Conservation (phyloP, 2,113 vertebrate species). For the Thalassoma bifasciatum region DNA sequence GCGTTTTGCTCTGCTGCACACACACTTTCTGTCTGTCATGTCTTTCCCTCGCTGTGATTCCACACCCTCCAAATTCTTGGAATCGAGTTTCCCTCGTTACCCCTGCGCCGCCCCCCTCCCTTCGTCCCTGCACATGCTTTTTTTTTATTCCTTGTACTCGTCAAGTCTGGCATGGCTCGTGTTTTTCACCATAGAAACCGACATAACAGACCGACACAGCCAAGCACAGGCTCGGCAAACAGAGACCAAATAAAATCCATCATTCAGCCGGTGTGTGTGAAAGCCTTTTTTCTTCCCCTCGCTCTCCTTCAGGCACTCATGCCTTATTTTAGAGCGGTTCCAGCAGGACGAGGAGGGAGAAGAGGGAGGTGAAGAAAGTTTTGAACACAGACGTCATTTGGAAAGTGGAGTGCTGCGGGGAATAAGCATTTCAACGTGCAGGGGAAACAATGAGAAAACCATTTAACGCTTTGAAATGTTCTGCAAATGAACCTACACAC, state of each 20-base stretch:
- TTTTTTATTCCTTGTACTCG: conserved; percentile 77
- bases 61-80: conserved; percentile 75
- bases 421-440: conserved; percentile 39
- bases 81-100: conserved; percentile 74
- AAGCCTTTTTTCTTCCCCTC: conserved; percentile 31
- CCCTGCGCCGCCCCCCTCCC: background rate
- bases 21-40: conserved; percentile 38
- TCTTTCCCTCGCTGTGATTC: conserved; percentile 63
- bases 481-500: conserved; percentile 7
- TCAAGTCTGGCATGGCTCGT: conserved; percentile 80
- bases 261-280: conserved; percentile 61
- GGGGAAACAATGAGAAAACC: background rate
- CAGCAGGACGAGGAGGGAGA: conserved; percentile 39
- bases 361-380: conserved; percentile 40
- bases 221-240: conserved; percentile 85
- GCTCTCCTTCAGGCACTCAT: conserved; percentile 26
- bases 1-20: conserved; percentile 29
- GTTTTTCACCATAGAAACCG: conserved; percentile 92
- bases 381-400: conserved; percentile 60
- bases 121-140: conserved; percentile 48
- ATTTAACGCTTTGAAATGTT: background rate
- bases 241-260: conserved; percentile 82
- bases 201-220: conserved; percentile 87
- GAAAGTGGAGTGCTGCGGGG: conserved; percentile 20
- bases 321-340: conserved; percentile 58